A percentile compares a stretch with the other conserved stretches of the same genome.
Conservation (phyloP, 92 coral and sea anemone genomes). For the Umimayanthus kanabou region DNA sequence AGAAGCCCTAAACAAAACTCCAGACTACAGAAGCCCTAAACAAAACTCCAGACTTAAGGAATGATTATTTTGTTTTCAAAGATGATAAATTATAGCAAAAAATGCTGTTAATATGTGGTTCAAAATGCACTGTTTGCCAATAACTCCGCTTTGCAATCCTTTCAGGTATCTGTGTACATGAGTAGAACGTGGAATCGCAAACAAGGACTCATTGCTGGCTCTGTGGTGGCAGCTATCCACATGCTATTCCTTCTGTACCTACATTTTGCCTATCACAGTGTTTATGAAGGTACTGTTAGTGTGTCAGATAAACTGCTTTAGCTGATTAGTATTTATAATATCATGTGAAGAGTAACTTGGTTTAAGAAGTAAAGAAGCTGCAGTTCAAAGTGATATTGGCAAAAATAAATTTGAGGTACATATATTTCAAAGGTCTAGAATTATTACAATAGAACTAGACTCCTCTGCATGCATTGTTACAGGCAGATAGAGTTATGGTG, state of each 20-base stretch:
- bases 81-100: not conserved
- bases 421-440: too few relatives aligned
- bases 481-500: too few relatives aligned
- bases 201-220: constrained; percentile 96
- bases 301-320: not conserved
- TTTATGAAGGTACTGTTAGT: constrained; percentile 75
- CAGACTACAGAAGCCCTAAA: not conserved
- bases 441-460: too few relatives aligned
- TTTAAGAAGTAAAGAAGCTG: too few relatives aligned
- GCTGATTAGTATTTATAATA: too few relatives aligned
- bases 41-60: not conserved
- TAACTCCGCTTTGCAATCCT: not conserved
- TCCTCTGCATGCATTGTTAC: too few relatives aligned
- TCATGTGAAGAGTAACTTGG: too few relatives aligned
- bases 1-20: too few relatives aligned
- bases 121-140: not conserved
- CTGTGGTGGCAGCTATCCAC: constrained; percentile 89
- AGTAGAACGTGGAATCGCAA: constrained; percentile 96
- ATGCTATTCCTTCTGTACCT: constrained; percentile 88
- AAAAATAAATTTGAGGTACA: too few relatives aligned
- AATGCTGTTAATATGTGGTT: too few relatives aligned
- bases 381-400: too few relatives aligned
- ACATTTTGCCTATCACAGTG: constrained; percentile 97
- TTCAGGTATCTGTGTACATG: constrained; percentile 85
- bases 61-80: not conserved